A percentile compares a stretch with the other conserved stretches of the same genome.
Evolutionary conservation across 2,888 invertebrate genomes (phyloP).

Genomic region (Caradrina clavipalpis): DNA sequence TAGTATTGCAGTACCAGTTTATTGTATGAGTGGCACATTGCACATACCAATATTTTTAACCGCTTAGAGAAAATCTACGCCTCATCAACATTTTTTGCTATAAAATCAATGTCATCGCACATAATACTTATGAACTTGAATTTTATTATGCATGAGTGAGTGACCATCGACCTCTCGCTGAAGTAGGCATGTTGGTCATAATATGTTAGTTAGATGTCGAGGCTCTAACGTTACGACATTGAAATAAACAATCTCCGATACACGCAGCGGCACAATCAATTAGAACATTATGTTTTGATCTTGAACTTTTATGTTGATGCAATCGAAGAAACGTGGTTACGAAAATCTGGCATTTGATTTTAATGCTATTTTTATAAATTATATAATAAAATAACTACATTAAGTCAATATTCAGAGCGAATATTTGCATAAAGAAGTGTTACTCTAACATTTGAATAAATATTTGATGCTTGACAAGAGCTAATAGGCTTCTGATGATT

Average conservation of each 20-base stretch:
- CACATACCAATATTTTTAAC: background rate
- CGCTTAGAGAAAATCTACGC: background rate
- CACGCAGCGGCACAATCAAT: conserved; percentile 52
- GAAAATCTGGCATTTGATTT: conserved; percentile 21
- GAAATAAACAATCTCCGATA: conserved; percentile 34
- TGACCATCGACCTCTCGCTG: conserved; percentile 53
- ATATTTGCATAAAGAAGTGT: background rate
- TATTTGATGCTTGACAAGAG: background rate
- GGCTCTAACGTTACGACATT: conserved; percentile 46
- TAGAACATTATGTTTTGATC: conserved; percentile 52
- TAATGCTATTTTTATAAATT: background rate
- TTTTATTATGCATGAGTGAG: conserved; percentile 22
- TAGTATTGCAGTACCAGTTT: background rate
- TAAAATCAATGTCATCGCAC: conserved; percentile 25
- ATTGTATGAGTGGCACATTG: background rate
- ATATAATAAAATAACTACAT: conserved; percentile 16
- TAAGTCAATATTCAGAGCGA: background rate
- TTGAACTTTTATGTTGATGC: conserved; percentile 60
- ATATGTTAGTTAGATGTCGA: conserved; percentile 39
- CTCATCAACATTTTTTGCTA: conserved; percentile 4
- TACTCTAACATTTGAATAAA: conserved; percentile 9
- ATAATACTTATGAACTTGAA: conserved; percentile 48
- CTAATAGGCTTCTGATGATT: background rate
- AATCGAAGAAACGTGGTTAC: conserved; percentile 22
- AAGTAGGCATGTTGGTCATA: conserved; percentile 13